Conservation (phyloP, 2,888 invertebrate genomes). For the Diarsia dahlii region DNA sequence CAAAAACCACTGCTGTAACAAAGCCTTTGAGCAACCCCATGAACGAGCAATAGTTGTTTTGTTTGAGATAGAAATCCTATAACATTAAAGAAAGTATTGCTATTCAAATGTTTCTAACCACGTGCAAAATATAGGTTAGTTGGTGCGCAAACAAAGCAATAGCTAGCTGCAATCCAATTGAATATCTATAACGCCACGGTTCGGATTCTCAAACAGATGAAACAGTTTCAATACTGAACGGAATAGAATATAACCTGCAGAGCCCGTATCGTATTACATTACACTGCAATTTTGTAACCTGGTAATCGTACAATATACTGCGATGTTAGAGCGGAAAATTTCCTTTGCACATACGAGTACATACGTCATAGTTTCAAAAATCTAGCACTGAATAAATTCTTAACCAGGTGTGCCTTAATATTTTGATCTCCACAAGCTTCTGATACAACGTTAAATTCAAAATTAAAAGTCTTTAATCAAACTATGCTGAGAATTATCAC, state of each 20-base stretch:
- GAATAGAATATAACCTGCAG: conserved; percentile 1
- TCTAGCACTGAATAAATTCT: too few relatives aligned
- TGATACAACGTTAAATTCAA: background rate
- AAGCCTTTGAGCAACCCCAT: background rate
- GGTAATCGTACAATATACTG: background rate
- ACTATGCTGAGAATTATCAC: background rate
- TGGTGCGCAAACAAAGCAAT: conserved; percentile 12
- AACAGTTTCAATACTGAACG: conserved; percentile 4
- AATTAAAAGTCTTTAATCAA: background rate
- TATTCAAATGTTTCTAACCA: background rate
- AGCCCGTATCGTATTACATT: background rate
- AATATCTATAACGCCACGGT: conserved; percentile 10
- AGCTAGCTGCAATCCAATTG: background rate
- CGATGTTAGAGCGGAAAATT: background rate
- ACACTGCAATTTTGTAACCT: background rate
- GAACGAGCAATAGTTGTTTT: background rate
- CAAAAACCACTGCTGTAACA: background rate
- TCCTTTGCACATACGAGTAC: background rate
- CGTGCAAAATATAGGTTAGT: background rate
- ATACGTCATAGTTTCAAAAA: background rate
- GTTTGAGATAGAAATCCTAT: background rate
- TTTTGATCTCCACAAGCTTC: background rate
- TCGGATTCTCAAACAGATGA: conserved; percentile 11
- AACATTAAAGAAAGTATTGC: background rate
- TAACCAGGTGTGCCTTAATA: too few relatives aligned